phyloP scores from a whole-genome alignment of 2,113 vertebrate species.

The Ascaphus truei region DNA sequence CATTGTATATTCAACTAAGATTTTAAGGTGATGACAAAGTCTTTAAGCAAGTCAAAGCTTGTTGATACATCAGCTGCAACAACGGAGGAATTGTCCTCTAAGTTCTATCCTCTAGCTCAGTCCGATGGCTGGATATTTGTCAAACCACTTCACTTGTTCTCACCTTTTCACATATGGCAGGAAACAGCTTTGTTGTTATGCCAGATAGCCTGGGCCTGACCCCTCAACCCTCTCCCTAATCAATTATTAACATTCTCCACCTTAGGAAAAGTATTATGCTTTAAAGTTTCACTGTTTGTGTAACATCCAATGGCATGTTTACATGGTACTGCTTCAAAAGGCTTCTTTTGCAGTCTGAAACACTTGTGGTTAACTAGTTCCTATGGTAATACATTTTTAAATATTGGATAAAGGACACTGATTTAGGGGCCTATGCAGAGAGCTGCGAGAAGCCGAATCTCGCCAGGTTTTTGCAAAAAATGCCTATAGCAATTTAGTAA shows the following conservation, averaged over 20 bases:
- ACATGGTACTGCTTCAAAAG: slow-evolving; percentile 43
- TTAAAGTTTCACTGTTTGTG: slow-evolving; percentile 43
- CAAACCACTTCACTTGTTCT: slow-evolving; percentile 35
- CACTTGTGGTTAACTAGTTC: slow-evolving; percentile 22
- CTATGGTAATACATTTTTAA: slow-evolving; percentile 18
- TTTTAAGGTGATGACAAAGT: slow-evolving; percentile 34
- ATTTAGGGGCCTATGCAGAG: too few species aligned
- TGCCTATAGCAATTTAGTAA: too few species aligned
- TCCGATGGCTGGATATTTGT: slow-evolving; percentile 30
- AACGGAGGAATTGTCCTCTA: slow-evolving; percentile 29
- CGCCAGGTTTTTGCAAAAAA: too few species aligned
- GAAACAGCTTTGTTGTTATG: slow-evolving; percentile 38
- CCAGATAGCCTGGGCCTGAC: slow-evolving; percentile 39
- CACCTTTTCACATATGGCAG: slow-evolving; percentile 34
- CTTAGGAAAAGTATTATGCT: slow-evolving; percentile 35
- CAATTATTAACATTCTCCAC: slow-evolving; percentile 41
- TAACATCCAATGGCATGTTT: slow-evolving; percentile 42
- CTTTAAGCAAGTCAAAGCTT: slow-evolving; percentile 35
- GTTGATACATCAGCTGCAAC: slow-evolving; percentile 33
- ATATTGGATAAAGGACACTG: slow-evolving; percentile 34
- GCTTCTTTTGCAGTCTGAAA: slow-evolving; percentile 9
- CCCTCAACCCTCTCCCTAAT: slow-evolving; percentile 32
- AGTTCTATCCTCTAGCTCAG: slow-evolving; percentile 15
- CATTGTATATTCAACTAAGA: slow-evolving; percentile 14
- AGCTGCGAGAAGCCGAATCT: too few species aligned